Percentiles rank a stretch among this genome's conserved stretches.
These are phyloP conservation scores for Epinotia brunnichana DNA, from an alignment of 2,888 invertebrate genomes.

Conservation along the genomic window DNA sequence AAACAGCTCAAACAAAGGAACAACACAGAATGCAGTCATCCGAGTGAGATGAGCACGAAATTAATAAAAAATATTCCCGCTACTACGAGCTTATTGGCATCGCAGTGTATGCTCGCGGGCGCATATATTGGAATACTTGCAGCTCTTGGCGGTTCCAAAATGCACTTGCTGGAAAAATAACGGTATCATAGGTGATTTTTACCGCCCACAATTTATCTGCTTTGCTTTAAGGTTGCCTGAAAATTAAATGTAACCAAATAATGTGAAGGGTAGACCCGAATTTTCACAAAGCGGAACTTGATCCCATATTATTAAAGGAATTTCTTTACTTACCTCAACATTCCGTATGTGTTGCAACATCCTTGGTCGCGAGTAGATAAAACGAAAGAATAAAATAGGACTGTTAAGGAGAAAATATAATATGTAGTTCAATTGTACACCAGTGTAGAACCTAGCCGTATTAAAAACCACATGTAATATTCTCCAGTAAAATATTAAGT, in stretches of 20 bases:
- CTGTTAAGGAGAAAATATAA: too few species aligned
- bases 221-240: too few species aligned
- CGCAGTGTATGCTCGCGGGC: conserved; percentile 2
- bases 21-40: background rate
- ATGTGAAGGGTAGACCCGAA: too few species aligned
- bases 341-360: background rate
- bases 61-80: conserved; percentile 26
- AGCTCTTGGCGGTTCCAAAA: background rate
- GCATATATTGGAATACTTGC: conserved; percentile 34
- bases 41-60: conserved; percentile 11
- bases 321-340: too few species aligned
- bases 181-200: background rate
- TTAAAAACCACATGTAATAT: conserved; percentile 24
- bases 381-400: too few species aligned
- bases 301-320: too few species aligned
- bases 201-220: background rate
- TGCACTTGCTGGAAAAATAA: conserved; percentile 11
- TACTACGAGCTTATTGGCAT: conserved; percentile 6
- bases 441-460: background rate
- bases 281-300: too few species aligned
- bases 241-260: too few species aligned
- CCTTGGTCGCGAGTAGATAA: background rate
- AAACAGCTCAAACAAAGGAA: background rate
- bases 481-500: background rate
- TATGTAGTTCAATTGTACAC: background rate